phyloP scores from a whole-genome alignment of 2,113 vertebrate genomes.

The Clupea harengus region DNA sequence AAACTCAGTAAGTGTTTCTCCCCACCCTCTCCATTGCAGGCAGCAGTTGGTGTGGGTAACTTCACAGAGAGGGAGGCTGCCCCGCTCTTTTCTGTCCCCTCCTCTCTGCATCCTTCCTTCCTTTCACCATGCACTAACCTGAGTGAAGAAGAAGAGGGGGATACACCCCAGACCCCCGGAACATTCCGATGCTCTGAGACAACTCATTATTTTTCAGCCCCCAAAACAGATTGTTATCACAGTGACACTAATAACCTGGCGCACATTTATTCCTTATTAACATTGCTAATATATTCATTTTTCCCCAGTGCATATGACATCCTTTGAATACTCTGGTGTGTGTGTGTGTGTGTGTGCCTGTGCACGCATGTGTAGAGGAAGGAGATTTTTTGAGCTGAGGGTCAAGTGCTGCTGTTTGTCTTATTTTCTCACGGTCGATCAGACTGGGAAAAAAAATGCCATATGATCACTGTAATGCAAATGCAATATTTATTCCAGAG shows the following conservation, averaged over 20 bases:
- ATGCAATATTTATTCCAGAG: not conserved
- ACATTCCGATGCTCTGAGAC: constrained; percentile 63
- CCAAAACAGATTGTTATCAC: constrained; percentile 54
- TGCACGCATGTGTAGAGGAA: not conserved
- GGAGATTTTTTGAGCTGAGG: not conserved
- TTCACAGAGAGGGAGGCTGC: not conserved
- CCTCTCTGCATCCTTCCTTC: constrained; percentile 33
- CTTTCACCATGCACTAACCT: not conserved
- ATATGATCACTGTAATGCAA: constrained; percentile 2
- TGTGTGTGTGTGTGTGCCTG: not conserved
- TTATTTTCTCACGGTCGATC: constrained; percentile 6
- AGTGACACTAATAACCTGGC: constrained; percentile 48
- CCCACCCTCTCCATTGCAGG: not conserved
- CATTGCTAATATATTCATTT: constrained; percentile 37
- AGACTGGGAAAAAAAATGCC: not conserved
- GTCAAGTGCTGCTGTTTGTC: constrained; percentile 24
- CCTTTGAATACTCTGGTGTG: not conserved
- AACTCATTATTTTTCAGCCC: constrained; percentile 53
- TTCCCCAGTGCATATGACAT: not conserved
- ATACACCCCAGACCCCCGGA: constrained; percentile 50
- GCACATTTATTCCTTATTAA: not conserved
- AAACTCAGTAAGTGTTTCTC: constrained; percentile 7
- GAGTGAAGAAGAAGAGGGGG: not conserved
- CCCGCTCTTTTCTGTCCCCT: constrained; percentile 36
- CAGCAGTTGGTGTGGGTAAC: not conserved